Base-by-base conservation (phyloP, 2,113 vertebrate genomes). In the Cyphomyrus discorhynchus region DNA sequence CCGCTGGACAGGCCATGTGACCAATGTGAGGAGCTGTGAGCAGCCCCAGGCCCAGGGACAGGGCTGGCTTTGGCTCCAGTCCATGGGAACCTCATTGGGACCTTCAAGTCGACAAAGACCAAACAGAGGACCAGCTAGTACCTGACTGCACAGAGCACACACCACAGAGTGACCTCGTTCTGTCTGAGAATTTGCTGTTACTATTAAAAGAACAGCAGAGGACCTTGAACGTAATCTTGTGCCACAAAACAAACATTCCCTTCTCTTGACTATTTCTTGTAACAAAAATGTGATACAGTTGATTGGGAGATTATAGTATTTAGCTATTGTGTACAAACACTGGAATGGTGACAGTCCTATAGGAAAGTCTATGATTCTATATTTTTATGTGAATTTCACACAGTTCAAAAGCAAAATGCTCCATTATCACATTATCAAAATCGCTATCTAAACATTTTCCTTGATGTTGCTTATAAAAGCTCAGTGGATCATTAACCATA, bases 211-310 rank as follows among this genome's bases (percentile, higher is more conserved):
- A 27, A 90, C 90, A 45, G 91, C 88, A 84, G 86, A 91, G 47
- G 87, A 74, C 42, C 66, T 77, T 74, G 92, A 46, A 84, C 89
- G 91, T 89, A 62, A 35, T 83, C 77, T 92, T 90, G 92, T 93
- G 93, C 92, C 91, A 92, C 21, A 82, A 89, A 49, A 11, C 27
- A 46, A 47, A 52, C 47, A 27, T 47, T 47, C 82, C 39, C 39
- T 45, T 46, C 17, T 84, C 39, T 46, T 47, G 42, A n/a, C 42
- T 47, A 47, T 84, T 45, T 39, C 80, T 83, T 84, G 82, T 47
- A 42, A 80, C 74, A 42, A 39, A 39, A 80, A 42, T 80, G 74
- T 80, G 42, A 83, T 42, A n/a, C 5, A 84, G 21, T 46, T 3
- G 45, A 46, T 84, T 46, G 8, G 24, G 39, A 77, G 74, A 42